Evolutionary conservation across 2,797 vertebrate species (phyloP), one percentile per base, ranked within the genome.

Genomic region (Anolis apletophallus): DNA sequence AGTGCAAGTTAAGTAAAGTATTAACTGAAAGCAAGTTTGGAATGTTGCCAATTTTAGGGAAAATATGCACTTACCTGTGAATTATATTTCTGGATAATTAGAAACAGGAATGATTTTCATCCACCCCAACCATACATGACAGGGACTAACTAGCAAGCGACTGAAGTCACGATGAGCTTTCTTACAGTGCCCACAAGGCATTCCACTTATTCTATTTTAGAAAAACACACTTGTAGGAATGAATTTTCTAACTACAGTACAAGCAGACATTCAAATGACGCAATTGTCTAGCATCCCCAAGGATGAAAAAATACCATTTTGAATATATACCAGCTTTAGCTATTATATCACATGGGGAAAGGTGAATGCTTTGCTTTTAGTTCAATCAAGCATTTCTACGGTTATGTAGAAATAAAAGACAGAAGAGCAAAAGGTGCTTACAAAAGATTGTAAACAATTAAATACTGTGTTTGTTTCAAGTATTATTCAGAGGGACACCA

Each of bases 211-310:
- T 52, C 12, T 84, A 40, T 29, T 84, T 67, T 6, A 84, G 57
- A 34, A 23, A 77, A 76, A 68, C 85, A 87, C 36, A 87, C 0
- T 40, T 83, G 64, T 14, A 85, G 59, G 71, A 81, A 76, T 91
- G 73, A 81, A 29, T 46, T 3, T 69, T 17, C n/a, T 67, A 91
- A 90, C 86, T 0, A 88, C 0, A 80, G 64, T 0, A 89, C 0
- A 80, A 68, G 19, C 2, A 34, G 14, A 71, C 19, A 19, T 46
- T 16, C 52, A 12, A 81, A 55, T 21, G 32, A 75, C 52, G 8
- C 1, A 82, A 34, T 87, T 3, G n/a, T 54, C 19, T 84, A 32
- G 55, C 29, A 83, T 74, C 21, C 16, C 13, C 29, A 61, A 29
- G 55, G 29, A 83, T 61, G 34, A 40, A 36, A 73, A 46, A 11